A percentile compares a stretch with the other conserved stretches of the same genome.
phyloP scores from a whole-genome alignment of 2,888 invertebrate species.

The Hypena proboscidalis region DNA sequence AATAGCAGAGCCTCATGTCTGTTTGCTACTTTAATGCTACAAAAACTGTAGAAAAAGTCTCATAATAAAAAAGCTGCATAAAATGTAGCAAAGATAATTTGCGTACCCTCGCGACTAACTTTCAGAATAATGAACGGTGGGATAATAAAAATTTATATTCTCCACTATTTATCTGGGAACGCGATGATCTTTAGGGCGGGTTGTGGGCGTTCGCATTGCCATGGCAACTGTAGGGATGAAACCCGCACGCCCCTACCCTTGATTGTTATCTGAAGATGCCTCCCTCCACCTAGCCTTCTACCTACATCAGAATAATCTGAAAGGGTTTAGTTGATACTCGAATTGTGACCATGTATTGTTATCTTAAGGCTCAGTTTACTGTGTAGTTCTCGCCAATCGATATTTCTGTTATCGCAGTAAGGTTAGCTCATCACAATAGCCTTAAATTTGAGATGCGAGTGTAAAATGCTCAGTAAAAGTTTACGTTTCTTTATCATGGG shows the following conservation, averaged over 20 bases:
- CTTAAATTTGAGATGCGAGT: slow-evolving; percentile 40
- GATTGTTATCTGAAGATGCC: slow-evolving; percentile 80
- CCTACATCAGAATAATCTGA: slow-evolving; percentile 72
- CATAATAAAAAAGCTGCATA: slow-evolving; percentile 36
- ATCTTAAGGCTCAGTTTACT: slow-evolving; percentile 43
- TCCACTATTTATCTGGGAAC: slow-evolving; percentile 70
- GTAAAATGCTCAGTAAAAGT: slow-evolving; percentile 34
- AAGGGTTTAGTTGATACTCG: slow-evolving; percentile 69
- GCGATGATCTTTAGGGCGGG: slow-evolving; percentile 76
- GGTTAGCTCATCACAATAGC: slow-evolving; percentile 47
- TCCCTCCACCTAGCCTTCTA: slow-evolving; percentile 73
- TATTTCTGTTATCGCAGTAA: slow-evolving; percentile 47
- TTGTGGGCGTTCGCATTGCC: slow-evolving; percentile 74
- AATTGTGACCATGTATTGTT: slow-evolving; percentile 53
- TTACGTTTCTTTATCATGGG: slow-evolving; percentile 32
- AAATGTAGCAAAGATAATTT: slow-evolving; percentile 48
- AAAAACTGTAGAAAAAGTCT: background rate
- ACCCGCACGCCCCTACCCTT: slow-evolving; percentile 76
- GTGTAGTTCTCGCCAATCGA: slow-evolving; percentile 53
- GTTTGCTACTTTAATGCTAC: no score
- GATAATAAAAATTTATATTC: slow-evolving; percentile 81
- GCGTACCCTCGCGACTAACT: slow-evolving; percentile 62
- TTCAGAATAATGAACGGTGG: slow-evolving; percentile 76
- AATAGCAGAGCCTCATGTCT: no score
- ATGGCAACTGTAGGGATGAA: slow-evolving; percentile 72